Evolutionary conservation across 2,797 vertebrate genomes (phyloP).

Genomic region (Xerus rutilus): DNA sequence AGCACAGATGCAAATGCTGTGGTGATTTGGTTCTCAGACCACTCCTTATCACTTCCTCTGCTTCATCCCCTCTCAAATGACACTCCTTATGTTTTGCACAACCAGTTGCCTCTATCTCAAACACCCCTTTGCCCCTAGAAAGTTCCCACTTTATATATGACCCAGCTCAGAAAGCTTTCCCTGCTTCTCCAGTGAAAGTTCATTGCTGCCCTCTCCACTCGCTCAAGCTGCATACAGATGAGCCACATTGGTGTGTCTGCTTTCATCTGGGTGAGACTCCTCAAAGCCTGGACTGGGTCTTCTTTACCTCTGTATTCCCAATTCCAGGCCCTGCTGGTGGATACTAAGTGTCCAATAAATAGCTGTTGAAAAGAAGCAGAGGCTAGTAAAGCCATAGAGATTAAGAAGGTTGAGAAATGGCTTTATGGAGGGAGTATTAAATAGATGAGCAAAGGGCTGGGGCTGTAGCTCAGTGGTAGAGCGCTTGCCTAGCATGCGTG

Average conservation of each 20-base stretch:
- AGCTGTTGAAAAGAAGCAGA: neutral
- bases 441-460: neutral
- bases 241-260: neutral
- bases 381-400: neutral
- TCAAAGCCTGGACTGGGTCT: neutral
- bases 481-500: too few relatives aligned
- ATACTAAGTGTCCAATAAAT: neutral
- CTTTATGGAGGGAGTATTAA: neutral
- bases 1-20: neutral
- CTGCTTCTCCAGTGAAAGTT: neutral
- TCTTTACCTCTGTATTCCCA: neutral
- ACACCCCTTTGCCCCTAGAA: neutral
- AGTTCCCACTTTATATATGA: neutral
- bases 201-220: neutral
- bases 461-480: too few relatives aligned
- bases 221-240: accelerated
- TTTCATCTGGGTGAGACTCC: neutral
- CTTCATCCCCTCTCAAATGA: neutral
- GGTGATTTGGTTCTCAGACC: neutral
- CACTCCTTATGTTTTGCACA: neutral
- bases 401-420: neutral
- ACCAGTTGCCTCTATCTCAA: neutral
- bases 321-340: neutral
- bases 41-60: neutral
- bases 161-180: neutral